phyloP scores from a whole-genome alignment of 2,888 invertebrate genomes.

The Nephrotoma flavescens region DNA sequence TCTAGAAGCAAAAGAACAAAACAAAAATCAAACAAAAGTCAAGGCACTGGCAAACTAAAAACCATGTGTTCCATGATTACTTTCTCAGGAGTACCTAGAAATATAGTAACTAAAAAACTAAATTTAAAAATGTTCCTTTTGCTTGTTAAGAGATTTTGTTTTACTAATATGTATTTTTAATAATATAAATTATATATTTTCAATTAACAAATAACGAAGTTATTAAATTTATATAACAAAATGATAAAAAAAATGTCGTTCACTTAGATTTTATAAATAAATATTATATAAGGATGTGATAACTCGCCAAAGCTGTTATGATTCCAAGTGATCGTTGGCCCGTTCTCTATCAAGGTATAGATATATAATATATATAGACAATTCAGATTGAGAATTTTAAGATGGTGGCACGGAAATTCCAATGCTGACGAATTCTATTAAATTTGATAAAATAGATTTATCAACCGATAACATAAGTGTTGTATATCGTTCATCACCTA shows the following conservation, averaged over 20 bases:
- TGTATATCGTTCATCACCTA: constrained; percentile 64
- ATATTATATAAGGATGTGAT: background rate
- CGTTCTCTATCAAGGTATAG: too few relatives aligned
- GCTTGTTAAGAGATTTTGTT: background rate
- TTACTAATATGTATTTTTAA: background rate
- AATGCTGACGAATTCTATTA: constrained; percentile 39
- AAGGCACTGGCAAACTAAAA: too few relatives aligned
- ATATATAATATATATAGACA: background rate
- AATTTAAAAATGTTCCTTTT: background rate
- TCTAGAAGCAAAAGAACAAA: too few relatives aligned
- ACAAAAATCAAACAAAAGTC: too few relatives aligned
- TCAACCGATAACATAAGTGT: constrained; percentile 59
- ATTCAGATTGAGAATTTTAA: background rate
- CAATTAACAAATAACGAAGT: background rate
- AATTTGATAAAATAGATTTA: constrained; percentile 53
- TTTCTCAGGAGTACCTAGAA: background rate
- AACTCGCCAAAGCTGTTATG: too few relatives aligned
- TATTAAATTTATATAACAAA: background rate
- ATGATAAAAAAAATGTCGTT: background rate
- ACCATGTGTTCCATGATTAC: background rate
- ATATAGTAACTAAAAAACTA: background rate
- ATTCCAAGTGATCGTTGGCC: too few relatives aligned
- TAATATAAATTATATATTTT: background rate
- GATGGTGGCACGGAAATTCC: constrained; percentile 12
- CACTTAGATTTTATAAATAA: background rate